Evolutionary conservation across 2,113 vertebrate genomes (phyloP).

Genomic region (Cottus gobio): DNA sequence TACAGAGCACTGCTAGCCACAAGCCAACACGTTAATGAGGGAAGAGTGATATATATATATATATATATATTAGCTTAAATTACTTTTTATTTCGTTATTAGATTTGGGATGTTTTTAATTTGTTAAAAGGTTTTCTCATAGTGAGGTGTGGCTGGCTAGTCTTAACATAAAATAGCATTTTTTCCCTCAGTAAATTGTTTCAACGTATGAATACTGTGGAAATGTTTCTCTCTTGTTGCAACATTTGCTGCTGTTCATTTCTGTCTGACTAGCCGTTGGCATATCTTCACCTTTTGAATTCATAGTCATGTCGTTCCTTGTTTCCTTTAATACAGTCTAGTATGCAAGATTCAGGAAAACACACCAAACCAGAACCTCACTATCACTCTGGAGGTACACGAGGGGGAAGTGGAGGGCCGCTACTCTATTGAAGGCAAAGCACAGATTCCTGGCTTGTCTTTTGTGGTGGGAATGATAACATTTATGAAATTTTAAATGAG

Average conservation of each 20-base stretch:
- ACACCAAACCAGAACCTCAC: constrained; percentile 59
- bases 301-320: not conserved
- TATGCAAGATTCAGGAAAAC: constrained; percentile 81
- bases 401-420: constrained; percentile 55
- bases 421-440: constrained; percentile 85
- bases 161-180: not conserved
- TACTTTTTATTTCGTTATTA: not conserved
- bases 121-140: not conserved
- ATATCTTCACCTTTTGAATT: not conserved
- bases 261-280: not conserved
- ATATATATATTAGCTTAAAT: not conserved
- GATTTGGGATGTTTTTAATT: not conserved
- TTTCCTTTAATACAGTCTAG: constrained; percentile 75
- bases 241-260: not conserved
- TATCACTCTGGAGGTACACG: constrained; percentile 83
- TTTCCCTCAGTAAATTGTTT: not conserved
- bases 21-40: not conserved
- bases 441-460: constrained; percentile 81
- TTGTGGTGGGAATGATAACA: constrained; percentile 84
- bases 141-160: not conserved
- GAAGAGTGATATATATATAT: too few species aligned
- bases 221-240: not conserved
- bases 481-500: not conserved
- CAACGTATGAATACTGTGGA: not conserved
- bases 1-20: not conserved